Base-by-base conservation (phyloP, 92 coral and sea anemone species). In the Umimayanthus kanabou region DNA sequence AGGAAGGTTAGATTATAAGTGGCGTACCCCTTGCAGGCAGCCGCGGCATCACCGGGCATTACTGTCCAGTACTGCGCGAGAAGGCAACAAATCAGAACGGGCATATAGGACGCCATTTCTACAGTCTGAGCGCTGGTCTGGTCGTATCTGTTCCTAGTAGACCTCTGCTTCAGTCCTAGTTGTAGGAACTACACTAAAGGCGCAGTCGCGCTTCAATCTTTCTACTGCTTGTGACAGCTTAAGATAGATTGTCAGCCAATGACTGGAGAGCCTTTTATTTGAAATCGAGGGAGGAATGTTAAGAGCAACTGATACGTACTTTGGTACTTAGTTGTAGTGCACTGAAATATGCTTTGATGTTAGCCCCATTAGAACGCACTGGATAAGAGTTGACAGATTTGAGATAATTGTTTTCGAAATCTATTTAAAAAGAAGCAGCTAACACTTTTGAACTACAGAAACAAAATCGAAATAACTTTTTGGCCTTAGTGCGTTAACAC, bases 21-120 rank as follows among this genome's bases (percentile, higher is more conserved):
- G 33, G 79, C 87, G 30, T 91, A 84, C 13, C 96, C 96, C 55
- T 86, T 89, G 81, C 96, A 93, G 9, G 77, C 87, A 20, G 86
- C 75, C 13, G 87, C 87, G 1, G 87, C 87, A 9, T 83, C 79
- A 18, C 78, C 65, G 64, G 87, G 79, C 9, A 49, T 70, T 70
- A 83, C 77, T 20, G 25, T 30, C 79, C 58, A 69, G 78, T 16
- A 83, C 23, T 70, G 79, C 78, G 70, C 85, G 76, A 81, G 64
- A 29, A 83, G 79, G 33, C 39, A 71, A 37, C 65, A 83, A 30
- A 83, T 45, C 61, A 47, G 11, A 43, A 43, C 18, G 18, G 74
- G 25, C 22, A 26, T 37, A 23, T 45, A 47, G 26, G 65, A 83
- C 22, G 66, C 65, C 87, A 83, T 83, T 45, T 83, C 39, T 83